Conservation (phyloP, 2,113 vertebrate species). For the Osmerus eperlanus region DNA sequence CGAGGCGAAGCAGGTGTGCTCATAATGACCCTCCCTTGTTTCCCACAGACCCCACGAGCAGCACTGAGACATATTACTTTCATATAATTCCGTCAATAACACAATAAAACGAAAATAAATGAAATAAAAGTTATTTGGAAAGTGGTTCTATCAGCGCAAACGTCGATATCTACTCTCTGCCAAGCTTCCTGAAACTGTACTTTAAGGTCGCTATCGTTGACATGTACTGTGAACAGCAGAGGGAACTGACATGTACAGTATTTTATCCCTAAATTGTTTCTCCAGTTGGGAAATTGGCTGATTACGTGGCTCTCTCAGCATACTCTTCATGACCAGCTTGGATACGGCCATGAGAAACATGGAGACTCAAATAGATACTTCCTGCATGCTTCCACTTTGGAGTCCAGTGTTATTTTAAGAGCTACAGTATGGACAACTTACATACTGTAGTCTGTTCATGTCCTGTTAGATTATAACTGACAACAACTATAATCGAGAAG, state of each 20-base stretch:
- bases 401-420: no score
- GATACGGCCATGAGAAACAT: no score
- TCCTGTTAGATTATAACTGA: no score
- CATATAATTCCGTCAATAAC: conserved; percentile 59
- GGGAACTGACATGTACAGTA: conserved; percentile 9
- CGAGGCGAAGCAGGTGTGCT: conserved; percentile 65
- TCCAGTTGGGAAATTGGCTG: background rate
- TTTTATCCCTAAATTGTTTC: conserved; percentile 18
- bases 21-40: conserved; percentile 57
- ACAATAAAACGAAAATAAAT: conserved; percentile 56
- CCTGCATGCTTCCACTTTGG: no score
- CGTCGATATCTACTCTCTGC: conserved; percentile 48
- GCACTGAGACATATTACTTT: conserved; percentile 49
- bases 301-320: no score
- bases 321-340: no score
- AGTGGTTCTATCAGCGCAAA: conserved; percentile 51
- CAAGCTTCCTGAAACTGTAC: conserved; percentile 32
- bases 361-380: no score
- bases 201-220: conserved; percentile 20
- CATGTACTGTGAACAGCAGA: conserved; percentile 38
- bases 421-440: no score
- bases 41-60: conserved; percentile 52
- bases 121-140: conserved; percentile 43
- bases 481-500: no score
- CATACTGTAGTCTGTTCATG: no score